phyloP scores from a whole-genome alignment of 2,797 vertebrate species.

The Sebastes hubbsi region DNA sequence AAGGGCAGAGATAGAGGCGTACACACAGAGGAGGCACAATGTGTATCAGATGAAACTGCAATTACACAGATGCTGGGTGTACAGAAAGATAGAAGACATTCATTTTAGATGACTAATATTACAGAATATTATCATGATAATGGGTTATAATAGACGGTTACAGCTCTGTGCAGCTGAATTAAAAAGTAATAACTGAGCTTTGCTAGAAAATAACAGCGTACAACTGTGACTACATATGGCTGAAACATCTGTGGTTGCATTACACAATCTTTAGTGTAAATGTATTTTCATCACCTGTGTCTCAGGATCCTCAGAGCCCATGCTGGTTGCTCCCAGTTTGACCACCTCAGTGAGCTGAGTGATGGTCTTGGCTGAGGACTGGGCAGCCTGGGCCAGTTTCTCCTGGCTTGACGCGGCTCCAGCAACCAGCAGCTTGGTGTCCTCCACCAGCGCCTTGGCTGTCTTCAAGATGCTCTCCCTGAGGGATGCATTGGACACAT shows the following conservation, averaged over 20 bases:
- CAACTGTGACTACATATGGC: background rate
- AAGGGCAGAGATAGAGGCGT: conserved; percentile 46
- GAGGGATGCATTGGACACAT: conserved; percentile 43
- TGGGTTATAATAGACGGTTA: background rate
- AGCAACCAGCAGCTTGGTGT: conserved; percentile 93
- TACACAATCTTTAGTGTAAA: background rate
- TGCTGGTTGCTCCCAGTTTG: conserved; percentile 94
- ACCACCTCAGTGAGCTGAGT: conserved; percentile 98
- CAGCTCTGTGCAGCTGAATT: background rate
- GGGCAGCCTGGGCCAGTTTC: conserved; percentile 95
- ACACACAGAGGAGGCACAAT: conserved; percentile 33
- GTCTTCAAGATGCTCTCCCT: conserved; percentile 99
- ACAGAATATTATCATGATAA: background rate
- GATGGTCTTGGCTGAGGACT: conserved; percentile 97
- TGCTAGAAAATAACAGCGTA: background rate
- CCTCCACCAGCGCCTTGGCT: conserved; percentile 96
- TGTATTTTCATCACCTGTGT: conserved; percentile 87
- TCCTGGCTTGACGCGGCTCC: conserved; percentile 89
- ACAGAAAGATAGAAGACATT: conserved; percentile 17
- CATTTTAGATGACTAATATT: conserved; percentile 9
- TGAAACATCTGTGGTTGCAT: background rate
- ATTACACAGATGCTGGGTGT: conserved; percentile 3
- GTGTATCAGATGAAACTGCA: conserved; percentile 50
- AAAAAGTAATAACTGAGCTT: conserved; percentile 12
- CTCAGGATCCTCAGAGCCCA: conserved; percentile 96